Evolutionary conservation across 2,113 vertebrate genomes (phyloP).

Genomic region (Brienomyrus longianalis): DNA sequence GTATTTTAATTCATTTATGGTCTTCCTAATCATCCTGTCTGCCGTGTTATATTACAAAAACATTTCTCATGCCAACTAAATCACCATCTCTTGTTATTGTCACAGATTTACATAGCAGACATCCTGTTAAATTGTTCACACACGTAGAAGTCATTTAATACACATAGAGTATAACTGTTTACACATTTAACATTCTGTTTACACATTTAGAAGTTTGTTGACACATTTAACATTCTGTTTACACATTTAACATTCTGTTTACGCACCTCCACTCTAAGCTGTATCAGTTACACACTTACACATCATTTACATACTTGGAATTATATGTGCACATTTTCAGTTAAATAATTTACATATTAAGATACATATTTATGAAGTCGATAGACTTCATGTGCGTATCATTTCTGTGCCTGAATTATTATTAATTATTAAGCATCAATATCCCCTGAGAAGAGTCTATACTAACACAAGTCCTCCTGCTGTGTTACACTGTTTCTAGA

Average conservation of each 20-base stretch:
- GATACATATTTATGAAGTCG: neutral
- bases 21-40: neutral
- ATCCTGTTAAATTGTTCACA: neutral
- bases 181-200: neutral
- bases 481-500: neutral
- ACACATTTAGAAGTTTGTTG: neutral
- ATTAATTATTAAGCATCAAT: neutral
- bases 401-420: neutral
- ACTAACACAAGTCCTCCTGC: neutral
- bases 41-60: neutral
- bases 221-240: neutral
- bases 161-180: neutral
- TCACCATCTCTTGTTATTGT: neutral
- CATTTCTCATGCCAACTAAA: neutral
- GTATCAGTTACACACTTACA: neutral
- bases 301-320: neutral
- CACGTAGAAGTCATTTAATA: neutral
- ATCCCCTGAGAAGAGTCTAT: neutral
- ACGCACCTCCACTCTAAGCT: neutral
- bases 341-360: neutral
- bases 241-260: too few species aligned
- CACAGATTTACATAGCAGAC: neutral
- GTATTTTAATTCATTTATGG: neutral
- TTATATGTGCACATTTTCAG: neutral
- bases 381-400: neutral